Evolutionary conservation across 1,140 invertebrate species (phyloP), one percentile per base, ranked within the genome.

Genomic region (Ostrea denselamellosa): DNA sequence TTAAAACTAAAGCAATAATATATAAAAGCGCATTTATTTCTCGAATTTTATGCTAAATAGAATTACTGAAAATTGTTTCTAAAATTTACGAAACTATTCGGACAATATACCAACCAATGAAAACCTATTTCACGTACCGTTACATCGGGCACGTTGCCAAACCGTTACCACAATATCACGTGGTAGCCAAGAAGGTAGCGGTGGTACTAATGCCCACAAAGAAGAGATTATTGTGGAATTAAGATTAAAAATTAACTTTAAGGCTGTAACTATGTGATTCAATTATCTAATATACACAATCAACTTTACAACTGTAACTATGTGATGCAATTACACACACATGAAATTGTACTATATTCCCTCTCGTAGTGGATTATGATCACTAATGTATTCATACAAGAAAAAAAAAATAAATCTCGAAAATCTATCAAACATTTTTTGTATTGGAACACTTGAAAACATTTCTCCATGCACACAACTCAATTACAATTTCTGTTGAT

Each of bases 121-220:
- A 83, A 83, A 53, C 17, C 52, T 17, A 54, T 83, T 83, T 53
- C 44, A 83, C 82, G 52, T 83, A 52, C 44, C 82, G 44, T 52
- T 83, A 53, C 44, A 25, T 53, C 22, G 44, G 82, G 82, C 82
- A 83, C 19, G 17, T 53, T 83, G 82, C 82, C 82, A 83, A 54
- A 53, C 52, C 44, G 82, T 83, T 28, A 83, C 82, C 82, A 83
- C 52, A 77, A 53, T 83, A 83, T 83, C 82, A 83, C 82, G 82
- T 83, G 82, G 82, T 83, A 53, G 82, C 52, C 44, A 77, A 25
- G 28, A 62, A 62, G 28, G 12, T 25, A 77, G 34, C 1, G 68
- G 68, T 34, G 68, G 28, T 34, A 22, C 68, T 77, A 28, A 77
- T 28, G 28, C 28, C 68, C 68, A 34, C 68, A 77, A 77, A 77